These are phyloP conservation scores for Onthophagus taurus DNA, from an alignment of 1,140 invertebrate species.

Conservation along the genomic window DNA sequence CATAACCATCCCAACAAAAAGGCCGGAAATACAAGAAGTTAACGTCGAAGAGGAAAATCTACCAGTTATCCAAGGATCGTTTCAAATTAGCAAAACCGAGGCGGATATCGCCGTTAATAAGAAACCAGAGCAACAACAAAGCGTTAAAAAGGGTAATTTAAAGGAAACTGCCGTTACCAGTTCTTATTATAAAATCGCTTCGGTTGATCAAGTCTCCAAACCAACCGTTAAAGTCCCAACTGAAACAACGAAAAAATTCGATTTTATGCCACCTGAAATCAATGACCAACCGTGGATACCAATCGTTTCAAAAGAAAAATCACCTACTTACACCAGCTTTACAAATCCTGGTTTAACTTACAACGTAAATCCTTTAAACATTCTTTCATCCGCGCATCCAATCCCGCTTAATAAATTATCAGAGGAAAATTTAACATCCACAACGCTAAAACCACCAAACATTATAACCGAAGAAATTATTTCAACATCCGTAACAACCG, in stretches of 20 bases:
- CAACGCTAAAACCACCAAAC: conserved; percentile 38
- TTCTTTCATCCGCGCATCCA: too few species aligned
- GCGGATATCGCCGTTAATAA: conserved; percentile 52
- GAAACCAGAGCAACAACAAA: conserved; percentile 21
- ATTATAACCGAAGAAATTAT: conserved; percentile 22
- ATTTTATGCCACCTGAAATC: conserved; percentile 16
- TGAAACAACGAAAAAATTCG: conserved; percentile 30
- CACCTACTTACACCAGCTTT: conserved; percentile 55
- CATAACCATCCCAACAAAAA: conserved; percentile 19
- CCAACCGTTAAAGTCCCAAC: too few species aligned
- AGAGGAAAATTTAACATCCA: conserved; percentile 32
- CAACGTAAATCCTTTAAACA: too few species aligned
- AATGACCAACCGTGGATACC: conserved; percentile 49
- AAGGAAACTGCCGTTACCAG: conserved; percentile 36
- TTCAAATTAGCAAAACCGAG: conserved; percentile 51
- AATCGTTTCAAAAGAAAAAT: conserved; percentile 22
- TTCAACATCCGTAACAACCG: not conserved
- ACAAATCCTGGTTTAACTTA: conserved; percentile 51
- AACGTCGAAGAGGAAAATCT: conserved; percentile 45
- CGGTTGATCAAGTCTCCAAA: conserved; percentile 35
- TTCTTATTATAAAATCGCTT: conserved; percentile 40
- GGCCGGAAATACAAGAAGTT: conserved; percentile 36
- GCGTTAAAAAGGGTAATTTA: conserved; percentile 34
- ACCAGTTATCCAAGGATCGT: conserved; percentile 48
- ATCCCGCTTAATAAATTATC: conserved; percentile 59